Conservation (phyloP, 2,888 invertebrate species). For the Campoplex capitator region DNA sequence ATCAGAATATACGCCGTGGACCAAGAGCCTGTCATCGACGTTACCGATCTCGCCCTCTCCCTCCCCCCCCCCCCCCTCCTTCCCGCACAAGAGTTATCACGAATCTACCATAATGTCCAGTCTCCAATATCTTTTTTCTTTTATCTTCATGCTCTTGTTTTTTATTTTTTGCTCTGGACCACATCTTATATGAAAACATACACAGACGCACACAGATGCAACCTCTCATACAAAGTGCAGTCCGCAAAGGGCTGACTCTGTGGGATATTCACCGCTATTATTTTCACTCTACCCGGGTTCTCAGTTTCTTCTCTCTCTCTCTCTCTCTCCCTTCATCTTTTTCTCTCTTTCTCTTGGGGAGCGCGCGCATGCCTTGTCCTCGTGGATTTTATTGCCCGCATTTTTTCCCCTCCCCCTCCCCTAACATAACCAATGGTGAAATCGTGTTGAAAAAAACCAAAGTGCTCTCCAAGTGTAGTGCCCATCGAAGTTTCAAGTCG, state of each 20-base stretch:
- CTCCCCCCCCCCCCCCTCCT: no score
- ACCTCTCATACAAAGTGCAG: conserved; percentile 21
- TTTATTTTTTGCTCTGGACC: conserved; percentile 44
- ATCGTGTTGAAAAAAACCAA: conserved; percentile 61
- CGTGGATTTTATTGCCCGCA: conserved; percentile 66
- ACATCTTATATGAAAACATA: conserved; percentile 23
- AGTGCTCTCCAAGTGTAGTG: conserved; percentile 46
- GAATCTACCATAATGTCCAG: conserved; percentile 62
- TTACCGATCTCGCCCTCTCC: conserved; percentile 53
- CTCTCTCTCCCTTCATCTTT: conserved; percentile 25
- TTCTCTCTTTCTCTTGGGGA: conserved; percentile 11
- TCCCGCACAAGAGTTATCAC: conserved; percentile 58
- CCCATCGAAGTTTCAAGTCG: conserved; percentile 47
- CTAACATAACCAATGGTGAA: conserved; percentile 64
- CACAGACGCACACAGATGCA: conserved; percentile 7
- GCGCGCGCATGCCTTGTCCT: conserved; percentile 61
- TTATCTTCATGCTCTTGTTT: conserved; percentile 25
- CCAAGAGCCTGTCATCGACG: conserved; percentile 62
- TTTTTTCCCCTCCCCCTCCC: conserved; percentile 47
- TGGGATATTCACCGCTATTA: conserved; percentile 67
- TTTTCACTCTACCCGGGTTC: conserved; percentile 55
- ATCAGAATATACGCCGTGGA: conserved; percentile 63
- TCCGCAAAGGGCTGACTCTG: conserved; percentile 31
- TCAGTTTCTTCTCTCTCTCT: conserved; percentile 3
- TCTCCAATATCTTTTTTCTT: conserved; percentile 42